These are phyloP conservation scores for Drosophila lowei DNA, from an alignment of 1,140 invertebrate genomes.

Conservation along the genomic window DNA sequence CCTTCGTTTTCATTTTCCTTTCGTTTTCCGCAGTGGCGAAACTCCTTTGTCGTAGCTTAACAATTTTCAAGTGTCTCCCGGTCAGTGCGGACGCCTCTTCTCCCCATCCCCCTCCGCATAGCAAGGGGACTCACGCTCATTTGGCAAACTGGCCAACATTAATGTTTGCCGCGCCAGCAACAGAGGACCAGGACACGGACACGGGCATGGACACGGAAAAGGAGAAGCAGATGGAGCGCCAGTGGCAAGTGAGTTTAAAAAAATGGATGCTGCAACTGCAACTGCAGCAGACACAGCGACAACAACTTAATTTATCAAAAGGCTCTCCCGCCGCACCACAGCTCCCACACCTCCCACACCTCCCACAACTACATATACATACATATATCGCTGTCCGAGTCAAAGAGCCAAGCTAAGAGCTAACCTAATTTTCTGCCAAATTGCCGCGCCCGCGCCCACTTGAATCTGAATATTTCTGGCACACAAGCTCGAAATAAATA, in stretches of 20 bases:
- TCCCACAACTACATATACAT: neutral
- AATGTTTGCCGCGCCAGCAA: slow-evolving; percentile 23
- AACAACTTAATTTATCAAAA: slow-evolving; percentile 77
- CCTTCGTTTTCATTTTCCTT: too few species aligned
- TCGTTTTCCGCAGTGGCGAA: slow-evolving; percentile 3
- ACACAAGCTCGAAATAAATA: slow-evolving; percentile 1
- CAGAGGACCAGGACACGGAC: neutral
- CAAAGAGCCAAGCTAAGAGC: slow-evolving; percentile 30
- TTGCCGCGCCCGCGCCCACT: slow-evolving; percentile 33
- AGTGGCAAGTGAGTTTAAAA: neutral
- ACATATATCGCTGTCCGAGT: neutral
- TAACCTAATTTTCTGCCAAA: slow-evolving; percentile 59
- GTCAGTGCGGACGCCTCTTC: slow-evolving; percentile 6
- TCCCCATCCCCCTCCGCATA: neutral
- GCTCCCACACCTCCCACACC: too few species aligned
- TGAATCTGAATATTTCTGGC: neutral
- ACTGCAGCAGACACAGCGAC: slow-evolving; percentile 43
- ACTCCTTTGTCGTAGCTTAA: slow-evolving; percentile 52
- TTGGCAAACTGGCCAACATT: slow-evolving; percentile 54
- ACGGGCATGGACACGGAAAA: too few species aligned
- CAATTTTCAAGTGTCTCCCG: slow-evolving; percentile 45
- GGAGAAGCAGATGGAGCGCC: too few species aligned
- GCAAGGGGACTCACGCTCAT: slow-evolving; percentile 29
- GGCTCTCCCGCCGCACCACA: slow-evolving; percentile 28
- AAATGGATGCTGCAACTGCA: neutral